A percentile compares a stretch with the other conserved stretches of the same genome.
phyloP scores from a whole-genome alignment of 2,113 vertebrate genomes.

The Silurus glanis region DNA sequence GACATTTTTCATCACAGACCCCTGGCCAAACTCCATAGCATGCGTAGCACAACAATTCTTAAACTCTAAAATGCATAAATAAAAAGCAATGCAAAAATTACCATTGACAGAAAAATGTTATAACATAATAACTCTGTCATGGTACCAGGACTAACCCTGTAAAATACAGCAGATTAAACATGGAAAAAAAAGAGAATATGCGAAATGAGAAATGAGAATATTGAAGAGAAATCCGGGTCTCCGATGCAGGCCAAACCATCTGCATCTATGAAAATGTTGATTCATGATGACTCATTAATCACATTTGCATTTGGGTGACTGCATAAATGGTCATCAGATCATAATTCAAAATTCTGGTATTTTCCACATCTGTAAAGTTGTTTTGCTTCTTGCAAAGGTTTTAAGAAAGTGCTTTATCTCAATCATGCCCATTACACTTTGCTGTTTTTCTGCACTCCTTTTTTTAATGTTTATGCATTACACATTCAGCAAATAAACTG shows the following conservation, averaged over 20 bases:
- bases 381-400: neutral
- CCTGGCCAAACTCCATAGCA: neutral
- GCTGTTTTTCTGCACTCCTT: neutral
- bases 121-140: neutral
- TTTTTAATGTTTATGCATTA: neutral
- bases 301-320: neutral
- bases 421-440: neutral
- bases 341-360: slow-evolving; percentile 14
- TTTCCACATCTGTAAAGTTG: neutral
- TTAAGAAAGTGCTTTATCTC: neutral
- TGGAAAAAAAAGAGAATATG: neutral
- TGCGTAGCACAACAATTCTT: too few relatives aligned
- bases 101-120: neutral
- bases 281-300: slow-evolving; percentile 22
- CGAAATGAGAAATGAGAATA: neutral
- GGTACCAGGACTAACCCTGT: neutral
- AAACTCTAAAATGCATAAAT: neutral
- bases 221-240: neutral
- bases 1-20: neutral
- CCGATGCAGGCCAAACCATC: slow-evolving; percentile 13
- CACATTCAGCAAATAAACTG: neutral
- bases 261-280: neutral
- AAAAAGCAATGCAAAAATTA: neutral
- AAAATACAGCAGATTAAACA: neutral
- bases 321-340: neutral